phyloP scores from a whole-genome alignment of 2,888 invertebrate species.

The Tricholauxania praeusta region DNA sequence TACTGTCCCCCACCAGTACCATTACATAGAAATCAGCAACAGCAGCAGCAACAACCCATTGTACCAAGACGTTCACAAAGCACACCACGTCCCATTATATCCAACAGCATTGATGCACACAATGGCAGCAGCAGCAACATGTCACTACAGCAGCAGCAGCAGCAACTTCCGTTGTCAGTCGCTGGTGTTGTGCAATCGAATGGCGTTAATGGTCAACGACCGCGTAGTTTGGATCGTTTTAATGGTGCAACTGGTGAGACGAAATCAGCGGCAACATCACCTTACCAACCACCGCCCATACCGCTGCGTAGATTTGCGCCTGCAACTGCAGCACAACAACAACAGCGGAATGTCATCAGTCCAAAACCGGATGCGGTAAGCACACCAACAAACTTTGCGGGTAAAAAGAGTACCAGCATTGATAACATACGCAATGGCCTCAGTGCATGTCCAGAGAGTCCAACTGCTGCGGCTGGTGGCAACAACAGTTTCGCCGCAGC shows the following conservation, averaged over 20 bases:
- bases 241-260: slow-evolving; percentile 53
- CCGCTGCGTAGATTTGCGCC: slow-evolving; percentile 60
- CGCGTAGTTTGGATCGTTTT: slow-evolving; percentile 66
- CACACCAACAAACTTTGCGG: slow-evolving; percentile 45
- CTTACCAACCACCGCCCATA: slow-evolving; percentile 63
- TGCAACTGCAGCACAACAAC: slow-evolving; percentile 45
- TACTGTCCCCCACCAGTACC: slow-evolving; percentile 56
- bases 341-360: slow-evolving; percentile 49
- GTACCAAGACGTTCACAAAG: slow-evolving; percentile 67
- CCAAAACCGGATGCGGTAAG: slow-evolving; percentile 46
- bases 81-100: slow-evolving; percentile 60
- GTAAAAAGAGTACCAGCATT: slow-evolving; percentile 60
- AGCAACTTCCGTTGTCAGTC: not conserved
- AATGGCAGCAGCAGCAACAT: slow-evolving; percentile 37
- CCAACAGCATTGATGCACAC: slow-evolving; percentile 46
- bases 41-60: slow-evolving; percentile 50
- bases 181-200: slow-evolving; percentile 26
- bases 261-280: slow-evolving; percentile 42
- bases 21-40: slow-evolving; percentile 52
- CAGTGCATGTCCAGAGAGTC: not conserved
- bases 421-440: slow-evolving; percentile 57
- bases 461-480: not conserved
- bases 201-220: slow-evolving; percentile 53
- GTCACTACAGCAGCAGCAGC: slow-evolving; percentile 34
- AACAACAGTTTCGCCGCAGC: slow-evolving; percentile 13